A percentile compares a stretch with the other conserved stretches of the same genome.
phyloP scores from a whole-genome alignment of 2,888 invertebrate genomes.

The Caenorhabditis drosophilae region DNA sequence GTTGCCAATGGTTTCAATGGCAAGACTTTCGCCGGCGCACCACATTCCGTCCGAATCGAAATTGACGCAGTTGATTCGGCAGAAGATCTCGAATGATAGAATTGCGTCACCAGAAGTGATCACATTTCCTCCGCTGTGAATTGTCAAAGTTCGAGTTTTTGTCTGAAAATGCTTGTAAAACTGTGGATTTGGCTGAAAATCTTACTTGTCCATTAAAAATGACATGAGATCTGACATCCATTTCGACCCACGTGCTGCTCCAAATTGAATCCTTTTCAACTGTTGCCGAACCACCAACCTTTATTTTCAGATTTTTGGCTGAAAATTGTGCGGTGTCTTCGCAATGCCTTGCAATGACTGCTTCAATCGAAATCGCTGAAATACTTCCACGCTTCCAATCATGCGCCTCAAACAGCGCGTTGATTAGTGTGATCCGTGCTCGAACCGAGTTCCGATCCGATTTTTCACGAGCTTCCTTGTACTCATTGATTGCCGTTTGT shows the following conservation, averaged over 20 bases:
- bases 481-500: slow-evolving; percentile 44
- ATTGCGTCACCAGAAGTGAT: slow-evolving; percentile 28
- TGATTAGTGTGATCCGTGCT: slow-evolving; percentile 47
- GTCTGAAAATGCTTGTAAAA: slow-evolving; percentile 6
- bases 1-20: slow-evolving; percentile 27
- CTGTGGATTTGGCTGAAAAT: no score
- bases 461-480: slow-evolving; percentile 41
- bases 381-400: slow-evolving; percentile 48
- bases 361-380: slow-evolving; percentile 15
- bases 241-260: slow-evolving; percentile 45
- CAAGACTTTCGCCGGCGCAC: slow-evolving; percentile 42
- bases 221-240: slow-evolving; percentile 40
- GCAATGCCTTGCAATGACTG: slow-evolving; percentile 39
- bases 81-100: slow-evolving; percentile 35
- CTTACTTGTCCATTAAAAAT: slow-evolving; percentile 32
- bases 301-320: slow-evolving; percentile 40
- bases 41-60: slow-evolving; percentile 50
- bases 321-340: slow-evolving; percentile 51
- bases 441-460: slow-evolving; percentile 42
- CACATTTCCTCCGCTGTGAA: slow-evolving; percentile 21
- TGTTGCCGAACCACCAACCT: slow-evolving; percentile 25
- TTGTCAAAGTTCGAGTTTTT: slow-evolving; percentile 30
- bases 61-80: slow-evolving; percentile 31
- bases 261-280: slow-evolving; percentile 54
- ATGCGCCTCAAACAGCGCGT: slow-evolving; percentile 49